phyloP scores from a whole-genome alignment of 1,140 invertebrate genomes.

The Solenopsis fugax region DNA sequence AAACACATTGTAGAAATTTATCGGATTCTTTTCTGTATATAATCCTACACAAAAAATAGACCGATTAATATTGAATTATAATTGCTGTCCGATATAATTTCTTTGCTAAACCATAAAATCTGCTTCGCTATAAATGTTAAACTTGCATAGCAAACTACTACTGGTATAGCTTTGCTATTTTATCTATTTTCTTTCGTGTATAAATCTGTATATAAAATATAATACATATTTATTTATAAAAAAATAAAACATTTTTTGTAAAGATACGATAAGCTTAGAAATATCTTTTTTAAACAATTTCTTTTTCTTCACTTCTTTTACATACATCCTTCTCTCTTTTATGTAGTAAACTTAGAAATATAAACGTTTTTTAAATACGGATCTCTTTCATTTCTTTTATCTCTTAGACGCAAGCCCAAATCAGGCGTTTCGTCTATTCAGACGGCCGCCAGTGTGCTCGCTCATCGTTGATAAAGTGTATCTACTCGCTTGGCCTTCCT shows the following conservation, averaged over 20 bases:
- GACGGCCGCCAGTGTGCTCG: not conserved
- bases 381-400: not conserved
- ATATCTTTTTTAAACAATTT: not conserved
- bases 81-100: no score
- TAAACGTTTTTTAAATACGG: not conserved
- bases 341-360: not conserved
- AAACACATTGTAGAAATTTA: no score
- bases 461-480: constrained; percentile 26
- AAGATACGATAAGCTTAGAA: not conserved
- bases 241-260: not conserved
- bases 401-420: not conserved
- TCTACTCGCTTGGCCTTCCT: constrained; percentile 47
- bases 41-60: no score
- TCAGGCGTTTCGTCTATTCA: not conserved
- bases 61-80: no score
- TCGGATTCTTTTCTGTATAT: no score
- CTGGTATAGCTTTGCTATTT: no score
- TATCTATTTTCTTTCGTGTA: not conserved
- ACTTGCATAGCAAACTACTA: no score
- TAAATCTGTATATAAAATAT: not conserved
- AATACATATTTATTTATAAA: not conserved
- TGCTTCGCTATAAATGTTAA: no score
- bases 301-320: not conserved
- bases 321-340: not conserved
- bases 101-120: no score